Percentiles rank a stretch among this genome's conserved stretches.
phyloP scores from a whole-genome alignment of 1,140 invertebrate genomes.

The Drosophila ironensis region DNA sequence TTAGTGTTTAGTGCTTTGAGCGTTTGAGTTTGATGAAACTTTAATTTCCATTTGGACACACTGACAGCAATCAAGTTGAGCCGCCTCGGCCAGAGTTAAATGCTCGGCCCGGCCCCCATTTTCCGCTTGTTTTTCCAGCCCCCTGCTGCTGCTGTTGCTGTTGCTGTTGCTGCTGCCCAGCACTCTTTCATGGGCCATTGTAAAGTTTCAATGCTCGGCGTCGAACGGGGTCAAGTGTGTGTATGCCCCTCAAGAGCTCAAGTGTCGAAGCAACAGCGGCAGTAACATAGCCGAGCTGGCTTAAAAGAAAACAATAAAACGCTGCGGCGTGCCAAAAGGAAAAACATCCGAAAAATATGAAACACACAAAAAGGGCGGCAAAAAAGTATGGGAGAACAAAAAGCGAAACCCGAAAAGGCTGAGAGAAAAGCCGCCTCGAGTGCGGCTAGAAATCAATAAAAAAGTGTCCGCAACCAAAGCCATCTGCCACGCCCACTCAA shows the following conservation, averaged over 20 bases:
- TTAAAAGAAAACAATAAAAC: slow-evolving; percentile 75
- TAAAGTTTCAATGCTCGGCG: slow-evolving; percentile 53
- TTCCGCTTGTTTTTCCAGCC: background rate
- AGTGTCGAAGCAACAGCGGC: slow-evolving; percentile 45
- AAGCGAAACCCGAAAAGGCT: slow-evolving; percentile 18
- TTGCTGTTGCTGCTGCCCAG: background rate
- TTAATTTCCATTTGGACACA: slow-evolving; percentile 65
- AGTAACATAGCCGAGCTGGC: slow-evolving; percentile 22
- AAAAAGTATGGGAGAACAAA: slow-evolving; percentile 28
- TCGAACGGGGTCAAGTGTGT: slow-evolving; percentile 71
- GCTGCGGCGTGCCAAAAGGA: slow-evolving; percentile 42
- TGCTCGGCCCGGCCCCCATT: background rate
- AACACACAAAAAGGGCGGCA: slow-evolving; percentile 3
- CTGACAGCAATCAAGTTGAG: slow-evolving; percentile 57
- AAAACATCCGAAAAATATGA: slow-evolving; percentile 44
- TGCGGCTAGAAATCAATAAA: slow-evolving; percentile 63
- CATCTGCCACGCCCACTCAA: slow-evolving; percentile 37
- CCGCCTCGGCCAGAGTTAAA: slow-evolving; percentile 34
- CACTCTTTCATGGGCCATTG: slow-evolving; percentile 42
- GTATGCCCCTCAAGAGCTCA: slow-evolving; percentile 63
- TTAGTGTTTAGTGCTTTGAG: slow-evolving; percentile 32
- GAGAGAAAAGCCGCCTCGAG: slow-evolving; percentile 28
- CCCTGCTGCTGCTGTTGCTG: too few relatives aligned
- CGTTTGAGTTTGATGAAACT: slow-evolving; percentile 49
- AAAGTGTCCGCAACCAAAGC: slow-evolving; percentile 19